Base-by-base conservation (phyloP, 2,113 vertebrate genomes). In the Urocynchramus pylzowi region DNA sequence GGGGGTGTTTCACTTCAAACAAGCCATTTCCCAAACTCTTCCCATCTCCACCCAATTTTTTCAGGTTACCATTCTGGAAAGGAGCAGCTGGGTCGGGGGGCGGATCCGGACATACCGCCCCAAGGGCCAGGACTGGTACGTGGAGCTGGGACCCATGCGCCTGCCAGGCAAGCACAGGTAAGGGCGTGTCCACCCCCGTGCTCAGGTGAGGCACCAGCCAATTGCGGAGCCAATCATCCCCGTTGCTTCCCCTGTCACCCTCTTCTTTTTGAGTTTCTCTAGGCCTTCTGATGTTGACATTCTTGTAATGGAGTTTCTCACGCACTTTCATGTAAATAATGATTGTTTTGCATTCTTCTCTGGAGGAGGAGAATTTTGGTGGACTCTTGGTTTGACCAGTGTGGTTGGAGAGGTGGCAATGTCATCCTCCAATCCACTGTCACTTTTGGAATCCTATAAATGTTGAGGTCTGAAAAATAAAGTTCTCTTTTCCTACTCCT, bases 81-180 rank as follows among this genome's bases (percentile, higher is more conserved):
- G 0, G 3, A 96, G 93, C 45, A 2, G 5, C 4, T 2, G 0
- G 37, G 60, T 92, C 0, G 95, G 95, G 3, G 95, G 95, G 1
- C 27, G 95, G 31, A 65, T 96, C 64, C 39, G 1, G 28, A 96
- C 95, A 0, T 44, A 61, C 45, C 82, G 93, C 0, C 16, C 83
- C 0, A 2, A 82, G 42, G 70, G 52, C 2, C 65, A 16, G 69
- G 64, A n/a, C 8, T 96, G 95, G 95, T 96, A 95, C 1, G 89
- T 61, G 74, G 95, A 96, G 78, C 42, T 96, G 78, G 95, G 95
- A n/a, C 1, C 95, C 44, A 96, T 96, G 95, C 93, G 95, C 33
- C 60, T 96, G 64, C 95, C 95, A 0, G 1, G 11, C 35, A 81
- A 60, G 31, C 95, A 96, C 86, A 90, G 60, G 95, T 96, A 31